Percentiles rank a stretch among this genome's conserved stretches.
Conservation (phyloP, 2,888 invertebrate genomes). For the Diaphora mendica region DNA sequence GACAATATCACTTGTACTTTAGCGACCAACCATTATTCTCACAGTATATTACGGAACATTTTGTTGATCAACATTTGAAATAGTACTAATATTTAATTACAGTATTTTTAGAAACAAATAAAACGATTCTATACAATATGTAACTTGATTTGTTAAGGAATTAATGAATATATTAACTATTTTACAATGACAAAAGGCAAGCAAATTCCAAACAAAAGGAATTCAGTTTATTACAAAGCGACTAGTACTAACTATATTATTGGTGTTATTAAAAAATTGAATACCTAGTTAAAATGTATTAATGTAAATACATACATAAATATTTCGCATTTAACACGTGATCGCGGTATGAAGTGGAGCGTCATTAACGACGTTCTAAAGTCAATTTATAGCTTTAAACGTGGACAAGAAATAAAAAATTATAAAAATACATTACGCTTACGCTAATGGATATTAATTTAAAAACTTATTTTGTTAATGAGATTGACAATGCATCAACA, state of each 20-base stretch:
- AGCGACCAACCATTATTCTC: background rate
- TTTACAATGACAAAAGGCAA: background rate
- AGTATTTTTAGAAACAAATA: background rate
- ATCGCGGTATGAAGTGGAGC: background rate
- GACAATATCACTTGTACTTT: background rate
- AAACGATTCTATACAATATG: background rate
- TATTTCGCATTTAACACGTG: background rate
- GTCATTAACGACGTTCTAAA: background rate
- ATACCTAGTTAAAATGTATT: conserved; percentile 8
- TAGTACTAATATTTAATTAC: background rate
- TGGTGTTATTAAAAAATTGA: conserved; percentile 16
- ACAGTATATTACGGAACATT: background rate
- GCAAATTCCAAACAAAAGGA: conserved; percentile 5
- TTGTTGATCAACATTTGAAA: background rate
- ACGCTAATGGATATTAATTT: background rate
- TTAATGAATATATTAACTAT: background rate
- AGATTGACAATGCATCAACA: background rate
- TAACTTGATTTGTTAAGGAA: background rate
- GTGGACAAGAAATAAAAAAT: too few relatives aligned
- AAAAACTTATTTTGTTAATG: background rate
- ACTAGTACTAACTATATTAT: background rate
- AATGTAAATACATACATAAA: background rate
- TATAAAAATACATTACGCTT: background rate
- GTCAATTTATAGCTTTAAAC: background rate
- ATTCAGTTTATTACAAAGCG: background rate